phyloP scores from a whole-genome alignment of 2,888 invertebrate species.

The Hirtodrosophila confusa region DNA sequence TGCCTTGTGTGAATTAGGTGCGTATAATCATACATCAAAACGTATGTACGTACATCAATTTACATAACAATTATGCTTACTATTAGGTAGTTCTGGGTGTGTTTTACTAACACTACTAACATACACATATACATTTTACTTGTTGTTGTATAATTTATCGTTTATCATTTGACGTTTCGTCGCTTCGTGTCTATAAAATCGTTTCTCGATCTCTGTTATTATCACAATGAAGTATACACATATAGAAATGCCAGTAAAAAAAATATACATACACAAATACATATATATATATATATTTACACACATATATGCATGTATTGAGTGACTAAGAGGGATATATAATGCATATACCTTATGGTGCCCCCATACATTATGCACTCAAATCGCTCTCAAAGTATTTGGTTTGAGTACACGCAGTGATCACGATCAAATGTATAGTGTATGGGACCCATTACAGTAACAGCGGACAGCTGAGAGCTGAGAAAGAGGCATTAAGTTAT shows the following conservation, averaged over 20 bases:
- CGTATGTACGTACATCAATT: constrained; percentile 3
- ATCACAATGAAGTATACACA: constrained; percentile 48
- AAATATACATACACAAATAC: not conserved
- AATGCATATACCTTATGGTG: not conserved
- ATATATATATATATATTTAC: not conserved
- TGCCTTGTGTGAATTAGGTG: constrained; percentile 17
- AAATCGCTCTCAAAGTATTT: too few relatives aligned
- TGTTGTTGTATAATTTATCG: constrained; percentile 1
- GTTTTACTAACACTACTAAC: not conserved
- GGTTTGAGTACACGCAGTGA: too few relatives aligned
- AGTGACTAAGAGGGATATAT: not conserved
- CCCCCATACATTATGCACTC: too few relatives aligned
- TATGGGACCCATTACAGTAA: not conserved
- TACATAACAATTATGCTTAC: constrained; percentile 18
- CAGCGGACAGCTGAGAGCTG: not conserved
- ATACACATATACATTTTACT: constrained; percentile 3
- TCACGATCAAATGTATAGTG: too few relatives aligned
- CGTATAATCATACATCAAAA: not conserved
- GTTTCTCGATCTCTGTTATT: constrained; percentile 32
- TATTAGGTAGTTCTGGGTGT: constrained; percentile 6
- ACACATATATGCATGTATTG: constrained; percentile 1
- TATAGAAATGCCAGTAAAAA: constrained; percentile 27
- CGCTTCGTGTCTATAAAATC: constrained; percentile 23
- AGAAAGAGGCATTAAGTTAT: not conserved
- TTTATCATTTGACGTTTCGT: constrained; percentile 4